Conservation (phyloP, 2,888 invertebrate genomes). For the Tipula unca region DNA sequence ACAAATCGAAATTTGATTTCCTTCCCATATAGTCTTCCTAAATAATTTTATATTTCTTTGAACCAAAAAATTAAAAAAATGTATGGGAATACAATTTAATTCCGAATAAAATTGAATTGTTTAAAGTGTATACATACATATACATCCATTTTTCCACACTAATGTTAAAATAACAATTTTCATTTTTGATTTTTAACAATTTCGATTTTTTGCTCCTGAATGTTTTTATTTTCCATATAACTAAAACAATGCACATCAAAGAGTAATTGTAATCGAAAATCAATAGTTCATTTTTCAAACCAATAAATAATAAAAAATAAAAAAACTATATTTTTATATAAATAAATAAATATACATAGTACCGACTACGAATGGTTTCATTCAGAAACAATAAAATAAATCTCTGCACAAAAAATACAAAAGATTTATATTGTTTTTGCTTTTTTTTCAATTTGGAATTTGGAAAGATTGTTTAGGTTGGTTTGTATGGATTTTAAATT, state of each 20-base stretch:
- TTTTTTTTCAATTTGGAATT: neutral
- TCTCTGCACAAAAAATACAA: neutral
- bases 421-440: neutral
- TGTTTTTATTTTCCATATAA: neutral
- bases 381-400: neutral
- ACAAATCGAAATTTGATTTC: slow-evolving; percentile 14
- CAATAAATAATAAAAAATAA: neutral
- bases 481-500: neutral
- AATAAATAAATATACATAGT: neutral
- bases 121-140: neutral
- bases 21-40: neutral
- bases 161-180: slow-evolving; percentile 1
- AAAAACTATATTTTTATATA: neutral
- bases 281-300: neutral
- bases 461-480: neutral
- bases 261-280: neutral
- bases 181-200: neutral
- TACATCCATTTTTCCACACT: neutral
- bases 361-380: neutral
- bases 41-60: neutral
- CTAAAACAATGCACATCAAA: neutral
- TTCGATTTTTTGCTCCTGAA: neutral
- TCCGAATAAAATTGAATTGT: neutral
- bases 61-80: neutral
- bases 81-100: neutral